Evolutionary conservation across 2,797 vertebrate genomes (phyloP).

Genomic region (Coracias cyanogaster): DNA sequence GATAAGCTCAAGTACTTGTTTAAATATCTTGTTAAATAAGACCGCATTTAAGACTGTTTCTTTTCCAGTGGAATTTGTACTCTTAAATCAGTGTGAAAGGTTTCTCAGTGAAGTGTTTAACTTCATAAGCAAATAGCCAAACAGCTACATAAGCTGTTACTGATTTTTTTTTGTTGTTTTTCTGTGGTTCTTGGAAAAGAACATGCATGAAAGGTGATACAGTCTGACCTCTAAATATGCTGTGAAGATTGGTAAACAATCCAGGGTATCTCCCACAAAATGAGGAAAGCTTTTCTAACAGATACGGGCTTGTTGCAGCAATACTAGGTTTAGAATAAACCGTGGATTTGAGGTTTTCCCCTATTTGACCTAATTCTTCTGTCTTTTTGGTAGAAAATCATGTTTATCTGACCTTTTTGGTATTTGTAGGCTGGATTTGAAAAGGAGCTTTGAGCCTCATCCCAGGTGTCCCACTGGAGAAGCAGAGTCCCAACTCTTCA

Average conservation of each 20-base stretch:
- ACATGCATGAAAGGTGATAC: not conserved
- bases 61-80: constrained; percentile 15
- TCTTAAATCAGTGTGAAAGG: not conserved
- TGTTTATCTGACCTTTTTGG: not conserved
- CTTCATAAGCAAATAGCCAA: not conserved
- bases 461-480: not conserved
- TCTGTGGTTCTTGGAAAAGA: not conserved
- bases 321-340: not conserved
- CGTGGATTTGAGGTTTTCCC: not conserved
- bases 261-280: not conserved
- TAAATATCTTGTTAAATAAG: not conserved
- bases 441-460: not conserved
- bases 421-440: not conserved
- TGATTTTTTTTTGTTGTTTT: constrained; percentile 1
- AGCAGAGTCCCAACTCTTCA: not conserved
- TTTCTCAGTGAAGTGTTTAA: not conserved
- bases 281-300: not conserved
- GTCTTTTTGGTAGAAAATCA: not conserved
- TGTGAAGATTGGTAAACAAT: not conserved
- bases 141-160: not conserved
- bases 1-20: not conserved
- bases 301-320: not conserved
- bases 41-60: not conserved
- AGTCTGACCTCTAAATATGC: not conserved
- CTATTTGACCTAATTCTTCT: not conserved